A percentile compares a stretch with the other conserved stretches of the same genome.
These are phyloP conservation scores for Pseudochaenichthys georgianus DNA, from an alignment of 2,797 vertebrate species.

Conservation along the genomic window DNA sequence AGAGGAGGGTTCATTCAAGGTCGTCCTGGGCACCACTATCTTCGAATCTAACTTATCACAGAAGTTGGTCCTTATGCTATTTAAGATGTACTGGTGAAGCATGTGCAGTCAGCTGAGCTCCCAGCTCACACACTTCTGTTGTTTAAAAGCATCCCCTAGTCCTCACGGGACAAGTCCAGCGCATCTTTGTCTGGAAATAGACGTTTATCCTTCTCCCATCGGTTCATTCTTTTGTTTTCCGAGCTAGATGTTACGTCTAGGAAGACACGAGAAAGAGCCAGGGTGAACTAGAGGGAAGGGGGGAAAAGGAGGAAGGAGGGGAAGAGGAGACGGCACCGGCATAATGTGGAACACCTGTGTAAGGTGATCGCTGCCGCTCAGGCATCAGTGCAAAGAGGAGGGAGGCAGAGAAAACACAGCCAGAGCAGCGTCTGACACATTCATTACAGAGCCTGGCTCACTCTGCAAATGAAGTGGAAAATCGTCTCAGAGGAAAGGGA, in stretches of 20 bases:
- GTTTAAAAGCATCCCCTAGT: constrained; percentile 37
- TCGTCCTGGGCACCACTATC: background rate
- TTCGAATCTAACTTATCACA: background rate
- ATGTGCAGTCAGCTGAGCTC: constrained; percentile 29
- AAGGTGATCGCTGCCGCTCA: constrained; percentile 72
- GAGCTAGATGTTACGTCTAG: constrained; percentile 47
- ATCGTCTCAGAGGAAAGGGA: constrained; percentile 35
- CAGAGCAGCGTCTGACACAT: constrained; percentile 62
- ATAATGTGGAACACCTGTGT: constrained; percentile 83
- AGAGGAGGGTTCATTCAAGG: constrained; percentile 18
- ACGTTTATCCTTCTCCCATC: constrained; percentile 47
- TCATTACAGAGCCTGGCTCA: constrained; percentile 55
- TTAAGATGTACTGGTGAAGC: constrained; percentile 19
- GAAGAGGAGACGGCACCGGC: constrained; percentile 30
- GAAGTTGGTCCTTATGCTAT: background rate
- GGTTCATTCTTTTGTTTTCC: constrained; percentile 51
- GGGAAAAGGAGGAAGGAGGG: background rate
- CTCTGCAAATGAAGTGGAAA: constrained; percentile 34
- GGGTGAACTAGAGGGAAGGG: constrained; percentile 34
- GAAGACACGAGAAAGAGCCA: constrained; percentile 52
- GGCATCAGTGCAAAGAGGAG: constrained; percentile 52
- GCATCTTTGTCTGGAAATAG: constrained; percentile 38
- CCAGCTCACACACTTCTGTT: constrained; percentile 8
- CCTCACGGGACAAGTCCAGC: constrained; percentile 36
- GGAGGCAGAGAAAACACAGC: constrained; percentile 66